phyloP scores from a whole-genome alignment of 2,113 vertebrate species.

The Trematocara variabile region DNA sequence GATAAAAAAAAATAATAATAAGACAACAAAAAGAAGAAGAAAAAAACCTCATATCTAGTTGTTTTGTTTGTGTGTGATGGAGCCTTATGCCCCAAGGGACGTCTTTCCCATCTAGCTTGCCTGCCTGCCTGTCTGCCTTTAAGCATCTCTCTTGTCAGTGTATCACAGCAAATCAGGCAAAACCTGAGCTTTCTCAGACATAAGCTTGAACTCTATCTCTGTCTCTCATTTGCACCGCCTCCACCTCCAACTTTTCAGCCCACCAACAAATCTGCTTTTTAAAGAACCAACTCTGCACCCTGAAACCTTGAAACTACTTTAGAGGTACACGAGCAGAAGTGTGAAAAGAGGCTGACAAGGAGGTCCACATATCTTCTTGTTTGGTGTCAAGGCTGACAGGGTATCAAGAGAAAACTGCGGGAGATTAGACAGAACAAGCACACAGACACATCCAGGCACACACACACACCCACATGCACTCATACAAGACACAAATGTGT shows the following conservation, averaged over 20 bases:
- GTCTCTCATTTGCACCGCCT: not conserved
- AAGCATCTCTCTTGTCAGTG: not conserved
- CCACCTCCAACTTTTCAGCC: not conserved
- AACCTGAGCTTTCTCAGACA: not conserved
- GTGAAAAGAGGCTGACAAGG: conserved; percentile 11
- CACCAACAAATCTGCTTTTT: conserved; percentile 6
- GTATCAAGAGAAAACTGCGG: conserved; percentile 9
- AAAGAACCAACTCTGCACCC: conserved; percentile 3
- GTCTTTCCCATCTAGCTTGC: not conserved
- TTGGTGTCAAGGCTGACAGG: conserved; percentile 43
- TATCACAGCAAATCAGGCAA: not conserved
- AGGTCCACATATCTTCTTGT: conserved; percentile 28
- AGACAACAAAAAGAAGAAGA: not conserved
- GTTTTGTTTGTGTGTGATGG: not conserved
- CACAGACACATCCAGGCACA: not conserved
- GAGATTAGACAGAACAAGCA: conserved; percentile 33
- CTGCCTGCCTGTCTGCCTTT: not conserved
- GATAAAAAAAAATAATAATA: not conserved
- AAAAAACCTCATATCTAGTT: not conserved
- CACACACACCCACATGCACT: not conserved
- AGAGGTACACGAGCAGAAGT: not conserved
- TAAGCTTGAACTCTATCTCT: not conserved
- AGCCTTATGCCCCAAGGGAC: not conserved
- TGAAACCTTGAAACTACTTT: conserved; percentile 26
- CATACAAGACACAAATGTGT: not conserved